Conservation (phyloP, 2,797 vertebrate genomes). For the Florisuga fusca region DNA sequence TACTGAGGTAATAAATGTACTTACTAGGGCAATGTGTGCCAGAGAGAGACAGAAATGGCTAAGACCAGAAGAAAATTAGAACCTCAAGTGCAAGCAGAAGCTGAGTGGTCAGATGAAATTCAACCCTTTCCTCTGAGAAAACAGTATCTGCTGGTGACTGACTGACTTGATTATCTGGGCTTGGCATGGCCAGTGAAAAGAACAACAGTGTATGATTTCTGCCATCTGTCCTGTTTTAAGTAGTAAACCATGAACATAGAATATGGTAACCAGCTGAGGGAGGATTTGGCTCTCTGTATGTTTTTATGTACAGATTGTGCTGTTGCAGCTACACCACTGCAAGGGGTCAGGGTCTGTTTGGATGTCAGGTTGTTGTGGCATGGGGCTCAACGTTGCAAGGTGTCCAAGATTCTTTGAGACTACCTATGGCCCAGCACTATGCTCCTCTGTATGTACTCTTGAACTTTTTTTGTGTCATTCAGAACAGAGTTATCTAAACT, state of each 20-base stretch:
- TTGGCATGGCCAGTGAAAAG: slow-evolving; percentile 1
- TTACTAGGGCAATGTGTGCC: slow-evolving; percentile 68
- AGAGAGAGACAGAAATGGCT: slow-evolving; percentile 47
- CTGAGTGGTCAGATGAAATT: slow-evolving; percentile 38
- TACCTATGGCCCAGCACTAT: background rate
- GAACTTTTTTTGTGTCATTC: background rate
- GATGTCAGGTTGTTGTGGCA: background rate
- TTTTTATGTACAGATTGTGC: background rate
- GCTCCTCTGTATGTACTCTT: background rate
- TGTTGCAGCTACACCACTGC: background rate
- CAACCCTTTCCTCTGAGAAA: slow-evolving; percentile 32
- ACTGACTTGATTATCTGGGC: slow-evolving; percentile 27
- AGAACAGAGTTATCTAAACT: background rate
- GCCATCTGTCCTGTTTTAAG: slow-evolving; percentile 39
- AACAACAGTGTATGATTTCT: slow-evolving; percentile 41
- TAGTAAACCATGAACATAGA: background rate
- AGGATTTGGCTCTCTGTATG: background rate
- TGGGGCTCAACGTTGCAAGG: rapidly evolving
- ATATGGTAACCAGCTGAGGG: slow-evolving; percentile 36
- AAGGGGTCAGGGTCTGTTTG: background rate
- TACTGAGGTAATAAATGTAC: slow-evolving; percentile 61
- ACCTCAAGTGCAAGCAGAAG: slow-evolving; percentile 36
- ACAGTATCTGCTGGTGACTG: slow-evolving; percentile 1
- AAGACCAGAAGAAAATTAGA: slow-evolving; percentile 61
- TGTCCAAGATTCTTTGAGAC: background rate